phyloP scores from a whole-genome alignment of 2,113 vertebrate genomes.

The Panthera uncia region DNA sequence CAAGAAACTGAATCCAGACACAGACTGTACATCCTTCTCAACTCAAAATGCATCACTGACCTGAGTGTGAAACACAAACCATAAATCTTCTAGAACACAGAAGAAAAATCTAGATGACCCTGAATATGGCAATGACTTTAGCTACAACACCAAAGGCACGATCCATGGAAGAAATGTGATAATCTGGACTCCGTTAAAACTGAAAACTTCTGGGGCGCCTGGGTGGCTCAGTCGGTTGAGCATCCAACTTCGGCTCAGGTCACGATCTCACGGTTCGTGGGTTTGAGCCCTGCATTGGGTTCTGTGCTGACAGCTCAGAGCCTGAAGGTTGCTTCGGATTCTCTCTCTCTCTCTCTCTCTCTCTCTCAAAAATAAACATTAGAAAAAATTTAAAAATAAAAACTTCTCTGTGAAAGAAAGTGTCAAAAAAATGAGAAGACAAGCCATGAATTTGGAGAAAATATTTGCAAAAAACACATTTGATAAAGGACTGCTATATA shows the following conservation, averaged over 20 bases:
- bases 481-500: neutral
- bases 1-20: neutral
- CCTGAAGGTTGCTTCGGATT: too few species aligned
- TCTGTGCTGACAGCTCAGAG: too few species aligned
- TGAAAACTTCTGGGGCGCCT: neutral
- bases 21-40: neutral
- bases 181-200: neutral
- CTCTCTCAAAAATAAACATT: too few species aligned
- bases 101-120: neutral
- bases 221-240: too few species aligned
- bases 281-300: too few species aligned
- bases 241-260: too few species aligned
- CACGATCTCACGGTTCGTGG: too few species aligned
- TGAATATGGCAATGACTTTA: neutral
- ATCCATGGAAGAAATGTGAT: neutral
- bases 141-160: neutral
- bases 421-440: neutral
- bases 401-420: neutral
- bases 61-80: neutral
- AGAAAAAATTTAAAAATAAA: too few species aligned
- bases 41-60: neutral
- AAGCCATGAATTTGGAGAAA: neutral
- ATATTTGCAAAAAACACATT: neutral
- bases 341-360: too few species aligned
- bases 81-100: neutral